phyloP scores from a whole-genome alignment of 2,888 invertebrate genomes.

The Cheiracanthium punctorium region DNA sequence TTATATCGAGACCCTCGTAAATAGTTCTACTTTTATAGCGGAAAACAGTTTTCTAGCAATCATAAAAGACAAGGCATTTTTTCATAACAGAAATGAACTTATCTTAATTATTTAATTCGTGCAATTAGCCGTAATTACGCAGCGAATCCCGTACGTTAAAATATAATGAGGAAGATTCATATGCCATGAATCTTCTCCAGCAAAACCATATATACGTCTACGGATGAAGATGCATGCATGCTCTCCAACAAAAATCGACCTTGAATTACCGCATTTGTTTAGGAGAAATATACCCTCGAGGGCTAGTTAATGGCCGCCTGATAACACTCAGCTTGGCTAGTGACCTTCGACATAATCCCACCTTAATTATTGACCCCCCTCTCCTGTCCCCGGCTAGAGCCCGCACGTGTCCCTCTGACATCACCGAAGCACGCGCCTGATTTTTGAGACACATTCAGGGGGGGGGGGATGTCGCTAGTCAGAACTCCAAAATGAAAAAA shows the following conservation, averaged over 20 bases:
- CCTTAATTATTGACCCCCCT: not conserved
- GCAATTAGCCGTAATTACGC: too few relatives aligned
- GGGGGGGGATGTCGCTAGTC: too few relatives aligned
- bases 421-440: not conserved
- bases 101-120: too few relatives aligned
- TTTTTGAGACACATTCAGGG: not conserved
- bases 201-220: not conserved
- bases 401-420: slow-evolving; percentile 3
- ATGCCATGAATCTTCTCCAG: not conserved
- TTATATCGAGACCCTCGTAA: too few relatives aligned
- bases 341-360: slow-evolving; percentile 12
- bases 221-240: not conserved
- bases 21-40: too few relatives aligned
- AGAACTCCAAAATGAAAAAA: too few relatives aligned
- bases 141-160: too few relatives aligned
- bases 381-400: not conserved
- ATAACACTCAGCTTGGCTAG: not conserved
- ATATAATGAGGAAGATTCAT: not conserved
- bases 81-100: too few relatives aligned
- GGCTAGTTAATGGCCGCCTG: not conserved
- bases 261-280: slow-evolving; percentile 9
- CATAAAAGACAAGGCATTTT: too few relatives aligned
- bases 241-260: not conserved
- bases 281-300: not conserved
- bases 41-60: too few relatives aligned